Evolutionary conservation across 2,888 invertebrate genomes (phyloP), one percentile per base, ranked within the genome.

Genomic region (Octodonta nipae): DNA sequence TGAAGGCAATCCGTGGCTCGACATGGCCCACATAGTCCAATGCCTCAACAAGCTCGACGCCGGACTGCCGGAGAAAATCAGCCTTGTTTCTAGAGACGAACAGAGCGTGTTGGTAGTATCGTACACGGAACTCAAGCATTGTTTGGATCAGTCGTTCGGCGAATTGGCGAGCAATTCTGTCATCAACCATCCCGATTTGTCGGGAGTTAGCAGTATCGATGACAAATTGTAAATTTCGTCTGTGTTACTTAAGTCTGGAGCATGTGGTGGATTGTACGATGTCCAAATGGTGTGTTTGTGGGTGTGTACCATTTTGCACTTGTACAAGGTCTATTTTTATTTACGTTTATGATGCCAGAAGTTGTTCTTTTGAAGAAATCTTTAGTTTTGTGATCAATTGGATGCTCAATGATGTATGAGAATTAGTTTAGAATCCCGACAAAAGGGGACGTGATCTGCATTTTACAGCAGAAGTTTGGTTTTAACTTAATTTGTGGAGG

Each of bases 51-150:
- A 93, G 57, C 67, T 89, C 36, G 88, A 89, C 56, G 75, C 80
- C 26, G 88, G 88, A 37, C 76, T 78, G 36, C 65, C 73, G 20
- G 81, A 81, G 55, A 83, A 78, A 82, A 85, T 98, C 50, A 87
- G 88, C 64, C 67, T 98, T 49, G 87, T 88, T 78, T 93, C 95
- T 2, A 75, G 93, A 40, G 95, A 96, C 63, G 93, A 91, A 62
- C 89, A 92, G 61, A 95, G 91, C 62, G 79, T 96, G 40, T 69
- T 98, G 49, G 87, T 98, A 41, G 93, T 95, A 40, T 85, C 88
- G 39, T 98, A 88, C 63, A 79, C 85, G 13, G 96, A 98, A 63
- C 70, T 98, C 52, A 92, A 93, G 64, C 85, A 86, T 56, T 93
- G 91, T 66, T 73, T 95, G 54, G 89, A 93, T 59, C 78, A 83